Conservation (phyloP, 2,113 vertebrate species). For the Empidonax traillii region DNA sequence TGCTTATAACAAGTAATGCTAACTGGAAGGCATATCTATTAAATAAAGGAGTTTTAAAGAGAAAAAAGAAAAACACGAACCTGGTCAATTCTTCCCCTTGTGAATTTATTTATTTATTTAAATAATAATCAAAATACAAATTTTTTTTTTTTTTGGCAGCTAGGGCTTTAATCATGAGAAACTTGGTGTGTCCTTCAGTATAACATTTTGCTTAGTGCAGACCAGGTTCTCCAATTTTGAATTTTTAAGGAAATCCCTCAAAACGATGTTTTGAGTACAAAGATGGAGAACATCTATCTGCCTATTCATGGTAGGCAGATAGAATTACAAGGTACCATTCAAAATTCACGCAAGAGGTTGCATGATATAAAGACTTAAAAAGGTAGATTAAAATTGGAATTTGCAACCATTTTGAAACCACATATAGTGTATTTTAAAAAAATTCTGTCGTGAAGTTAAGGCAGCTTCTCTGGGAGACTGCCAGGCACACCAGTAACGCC, state of each 20-base stretch:
- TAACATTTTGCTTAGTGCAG: not conserved
- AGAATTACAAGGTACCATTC: not conserved
- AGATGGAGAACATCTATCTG: not conserved
- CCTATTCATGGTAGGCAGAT: not conserved
- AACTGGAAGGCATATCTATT: not conserved
- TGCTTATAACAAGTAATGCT: not conserved
- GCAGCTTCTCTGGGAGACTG: slow-evolving; percentile 5
- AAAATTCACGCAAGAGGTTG: not conserved
- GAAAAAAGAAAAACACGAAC: fast-evolving
- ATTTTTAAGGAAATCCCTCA: not conserved
- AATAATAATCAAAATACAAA: not conserved
- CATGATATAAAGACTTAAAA: not conserved
- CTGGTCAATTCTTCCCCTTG: not conserved
- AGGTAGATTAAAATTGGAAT: not conserved
- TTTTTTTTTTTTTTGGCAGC: not conserved
- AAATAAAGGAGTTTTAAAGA: not conserved
- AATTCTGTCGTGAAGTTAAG: not conserved
- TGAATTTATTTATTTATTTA: not conserved
- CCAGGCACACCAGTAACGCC: slow-evolving; percentile 1
- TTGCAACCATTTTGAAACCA: not conserved
- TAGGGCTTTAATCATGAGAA: not conserved
- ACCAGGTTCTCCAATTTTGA: not conserved
- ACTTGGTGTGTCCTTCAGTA: not conserved
- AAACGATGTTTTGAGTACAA: not conserved
- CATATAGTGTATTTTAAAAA: not conserved